Percentiles rank a stretch among this genome's conserved stretches.
These are phyloP conservation scores for Hucho hucho DNA, from an alignment of 2,113 vertebrate genomes.

Conservation along the genomic window DNA sequence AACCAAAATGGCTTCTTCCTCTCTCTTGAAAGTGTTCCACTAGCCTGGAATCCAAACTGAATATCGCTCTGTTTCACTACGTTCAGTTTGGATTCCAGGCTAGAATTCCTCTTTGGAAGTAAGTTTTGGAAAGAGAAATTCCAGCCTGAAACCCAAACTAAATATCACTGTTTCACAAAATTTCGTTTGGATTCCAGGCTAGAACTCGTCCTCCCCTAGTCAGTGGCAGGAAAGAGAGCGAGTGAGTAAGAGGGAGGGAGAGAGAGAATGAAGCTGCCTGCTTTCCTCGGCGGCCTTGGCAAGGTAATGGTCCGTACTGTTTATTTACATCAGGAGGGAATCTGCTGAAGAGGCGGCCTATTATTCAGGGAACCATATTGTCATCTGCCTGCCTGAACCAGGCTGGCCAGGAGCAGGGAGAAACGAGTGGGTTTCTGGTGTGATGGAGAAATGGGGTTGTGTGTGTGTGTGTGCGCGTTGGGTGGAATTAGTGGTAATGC, in stretches of 20 bases:
- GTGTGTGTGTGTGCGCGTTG: not conserved
- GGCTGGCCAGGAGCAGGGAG: slow-evolving; percentile 29
- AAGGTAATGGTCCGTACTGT: slow-evolving; percentile 59
- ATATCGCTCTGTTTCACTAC: too few relatives aligned
- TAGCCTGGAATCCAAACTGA: too few relatives aligned
- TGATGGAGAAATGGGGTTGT: slow-evolving; percentile 14
- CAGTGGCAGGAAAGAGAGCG: not conserved
- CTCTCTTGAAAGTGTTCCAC: too few relatives aligned
- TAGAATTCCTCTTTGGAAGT: too few relatives aligned
- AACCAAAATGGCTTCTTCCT: too few relatives aligned
- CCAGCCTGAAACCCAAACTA: too few relatives aligned
- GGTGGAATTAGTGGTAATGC: slow-evolving; percentile 52
- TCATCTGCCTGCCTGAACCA: slow-evolving; percentile 50
- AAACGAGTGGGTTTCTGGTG: too few relatives aligned
- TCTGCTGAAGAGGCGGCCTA: slow-evolving; percentile 50
- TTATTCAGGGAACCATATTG: slow-evolving; percentile 56
- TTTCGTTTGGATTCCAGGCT: too few relatives aligned
- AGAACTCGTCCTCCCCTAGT: not conserved
- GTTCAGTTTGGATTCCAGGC: too few relatives aligned
- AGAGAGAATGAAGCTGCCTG: not conserved
- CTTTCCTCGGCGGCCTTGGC: slow-evolving; percentile 21
- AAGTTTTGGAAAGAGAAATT: too few relatives aligned
- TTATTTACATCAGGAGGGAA: slow-evolving; percentile 67
- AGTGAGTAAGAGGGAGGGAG: not conserved
- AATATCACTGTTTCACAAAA: too few relatives aligned